These are phyloP conservation scores for Hylaea fasciaria DNA, from an alignment of 2,888 invertebrate genomes.

Conservation along the genomic window DNA sequence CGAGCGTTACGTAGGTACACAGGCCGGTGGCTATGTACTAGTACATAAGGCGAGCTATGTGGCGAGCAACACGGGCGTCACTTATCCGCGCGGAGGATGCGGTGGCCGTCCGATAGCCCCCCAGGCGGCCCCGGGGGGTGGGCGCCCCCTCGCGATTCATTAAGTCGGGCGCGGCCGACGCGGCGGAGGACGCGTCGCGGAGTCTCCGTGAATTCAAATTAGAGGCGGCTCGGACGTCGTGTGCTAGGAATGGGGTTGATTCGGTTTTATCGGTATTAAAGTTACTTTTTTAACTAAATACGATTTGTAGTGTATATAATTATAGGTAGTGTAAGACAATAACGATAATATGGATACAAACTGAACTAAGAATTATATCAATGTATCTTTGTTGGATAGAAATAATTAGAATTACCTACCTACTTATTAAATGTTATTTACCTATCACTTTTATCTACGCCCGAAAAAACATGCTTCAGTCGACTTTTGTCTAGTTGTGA, in stretches of 20 bases:
- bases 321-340: background rate
- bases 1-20: constrained; percentile 81
- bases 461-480: too few relatives aligned
- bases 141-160: constrained; percentile 78
- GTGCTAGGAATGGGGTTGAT: constrained; percentile 61
- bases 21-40: constrained; percentile 79
- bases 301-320: background rate
- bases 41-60: constrained; percentile 80
- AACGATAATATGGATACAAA: background rate
- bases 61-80: constrained; percentile 83
- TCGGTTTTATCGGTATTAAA: constrained; percentile 41
- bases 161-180: constrained; percentile 84
- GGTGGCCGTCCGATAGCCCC: constrained; percentile 81
- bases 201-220: constrained; percentile 85
- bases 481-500: too few relatives aligned
- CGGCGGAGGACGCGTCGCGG: constrained; percentile 84
- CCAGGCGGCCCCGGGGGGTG: constrained; percentile 59
- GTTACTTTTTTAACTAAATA: constrained; percentile 4
- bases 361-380: background rate
- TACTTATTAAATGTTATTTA: too few relatives aligned
- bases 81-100: constrained; percentile 85
- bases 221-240: constrained; percentile 84
- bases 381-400: too few relatives aligned
- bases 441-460: too few relatives aligned
- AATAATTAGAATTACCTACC: too few relatives aligned